These are phyloP conservation scores for Oenanthe melanoleuca DNA, from an alignment of 2,113 vertebrate species.

Conservation along the genomic window DNA sequence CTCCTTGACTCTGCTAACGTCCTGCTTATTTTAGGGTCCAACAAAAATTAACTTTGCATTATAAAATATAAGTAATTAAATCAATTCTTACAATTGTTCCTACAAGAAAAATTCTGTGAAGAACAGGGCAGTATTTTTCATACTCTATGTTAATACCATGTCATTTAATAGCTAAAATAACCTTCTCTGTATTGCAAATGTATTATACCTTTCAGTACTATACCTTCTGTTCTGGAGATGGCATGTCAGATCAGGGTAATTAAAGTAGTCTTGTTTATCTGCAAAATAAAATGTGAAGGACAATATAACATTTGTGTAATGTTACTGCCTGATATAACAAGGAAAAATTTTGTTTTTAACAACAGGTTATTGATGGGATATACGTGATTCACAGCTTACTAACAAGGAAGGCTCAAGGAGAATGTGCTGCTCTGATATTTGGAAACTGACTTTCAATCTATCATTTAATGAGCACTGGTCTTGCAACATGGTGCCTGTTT, in stretches of 20 bases:
- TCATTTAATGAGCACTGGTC: not conserved
- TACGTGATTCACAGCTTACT: not conserved
- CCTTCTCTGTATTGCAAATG: not conserved
- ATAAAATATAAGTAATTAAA: not conserved
- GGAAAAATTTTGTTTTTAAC: not conserved
- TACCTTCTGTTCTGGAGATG: not conserved
- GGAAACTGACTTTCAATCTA: not conserved
- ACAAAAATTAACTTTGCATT: not conserved
- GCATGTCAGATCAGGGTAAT: not conserved
- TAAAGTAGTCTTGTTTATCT: conserved; percentile 20
- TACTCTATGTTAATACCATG: not conserved
- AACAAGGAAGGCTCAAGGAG: not conserved
- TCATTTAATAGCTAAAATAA: conserved; percentile 5
- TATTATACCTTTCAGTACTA: not conserved
- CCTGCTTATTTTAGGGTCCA: not conserved
- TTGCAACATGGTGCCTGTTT: not conserved
- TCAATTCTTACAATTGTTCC: not conserved
- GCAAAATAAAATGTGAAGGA: conserved; percentile 31
- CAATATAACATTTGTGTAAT: not conserved
- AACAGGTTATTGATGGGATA: not conserved
- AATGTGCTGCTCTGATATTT: not conserved
- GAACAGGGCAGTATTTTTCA: not conserved
- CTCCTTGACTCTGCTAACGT: not conserved
- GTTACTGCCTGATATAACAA: not conserved
- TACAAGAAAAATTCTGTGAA: not conserved